phyloP scores from a whole-genome alignment of 2,113 vertebrate genomes.

The Nothoprocta pentlandii region DNA sequence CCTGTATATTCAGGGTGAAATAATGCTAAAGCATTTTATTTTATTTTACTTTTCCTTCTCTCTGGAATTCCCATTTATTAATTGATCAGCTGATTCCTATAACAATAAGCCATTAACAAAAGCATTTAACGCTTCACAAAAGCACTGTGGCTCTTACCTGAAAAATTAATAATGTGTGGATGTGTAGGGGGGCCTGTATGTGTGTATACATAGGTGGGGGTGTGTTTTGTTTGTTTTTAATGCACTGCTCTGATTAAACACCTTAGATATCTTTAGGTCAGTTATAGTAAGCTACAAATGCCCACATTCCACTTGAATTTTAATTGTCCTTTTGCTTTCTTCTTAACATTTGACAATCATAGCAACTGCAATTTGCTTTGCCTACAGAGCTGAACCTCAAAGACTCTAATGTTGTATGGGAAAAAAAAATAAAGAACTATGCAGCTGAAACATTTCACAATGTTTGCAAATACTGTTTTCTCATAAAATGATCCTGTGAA shows the following conservation, averaged over 20 bases:
- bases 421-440: neutral
- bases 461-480: constrained; percentile 27
- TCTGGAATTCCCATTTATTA: no score
- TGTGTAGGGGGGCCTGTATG: neutral
- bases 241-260: constrained; percentile 38
- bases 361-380: constrained; percentile 18
- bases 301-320: constrained; percentile 52
- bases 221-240: neutral
- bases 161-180: constrained; percentile 63
- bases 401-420: neutral
- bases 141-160: constrained; percentile 36
- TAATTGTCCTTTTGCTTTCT: constrained; percentile 52
- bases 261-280: constrained; percentile 20
- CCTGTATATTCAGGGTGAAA: no score
- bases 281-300: constrained; percentile 67
- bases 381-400: constrained; percentile 63
- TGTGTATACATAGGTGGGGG: fast-evolving
- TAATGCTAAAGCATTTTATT: no score
- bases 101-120: constrained; percentile 75
- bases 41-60: no score
- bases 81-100: no score
- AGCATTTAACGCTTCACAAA: constrained; percentile 75
- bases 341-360: constrained; percentile 22
- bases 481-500: neutral
- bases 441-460: constrained; percentile 21